These are phyloP conservation scores for Caerostris darwini DNA, from an alignment of 1,140 invertebrate genomes.

Conservation along the genomic window DNA sequence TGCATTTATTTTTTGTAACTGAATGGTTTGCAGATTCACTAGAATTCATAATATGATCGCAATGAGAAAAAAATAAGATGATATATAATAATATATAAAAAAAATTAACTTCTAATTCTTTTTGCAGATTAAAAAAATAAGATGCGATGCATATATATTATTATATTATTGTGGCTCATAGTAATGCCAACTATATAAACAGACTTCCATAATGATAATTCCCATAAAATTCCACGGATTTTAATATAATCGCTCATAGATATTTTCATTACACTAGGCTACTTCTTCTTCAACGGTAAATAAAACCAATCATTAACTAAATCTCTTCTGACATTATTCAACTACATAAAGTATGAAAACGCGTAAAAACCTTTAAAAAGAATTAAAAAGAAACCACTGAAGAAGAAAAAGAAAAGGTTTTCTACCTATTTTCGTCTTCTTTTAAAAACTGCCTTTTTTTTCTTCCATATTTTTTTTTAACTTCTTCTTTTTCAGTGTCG, in stretches of 20 bases:
- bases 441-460: not conserved
- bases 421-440: not conserved
- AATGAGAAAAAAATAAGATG: too few species aligned
- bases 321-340: not conserved
- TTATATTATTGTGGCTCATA: too few species aligned
- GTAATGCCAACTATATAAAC: too few species aligned
- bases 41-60: too few species aligned
- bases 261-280: not conserved
- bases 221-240: not conserved
- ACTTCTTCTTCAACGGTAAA: not conserved
- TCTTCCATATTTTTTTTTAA: not conserved
- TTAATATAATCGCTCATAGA: not conserved
- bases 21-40: too few species aligned
- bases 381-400: not conserved
- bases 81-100: too few species aligned
- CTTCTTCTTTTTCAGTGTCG: not conserved
- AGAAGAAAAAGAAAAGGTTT: not conserved
- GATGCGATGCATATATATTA: too few species aligned
- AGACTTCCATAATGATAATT: not conserved
- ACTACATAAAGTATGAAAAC: not conserved
- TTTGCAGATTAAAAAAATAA: too few species aligned
- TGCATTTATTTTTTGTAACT: too few species aligned
- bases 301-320: slow-evolving; percentile 14
- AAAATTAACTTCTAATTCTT: too few species aligned
- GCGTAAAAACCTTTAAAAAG: not conserved